Evolutionary conservation across 2,113 vertebrate species (phyloP), one percentile per base, ranked within the genome.

Genomic region (Anseranas semipalmata): DNA sequence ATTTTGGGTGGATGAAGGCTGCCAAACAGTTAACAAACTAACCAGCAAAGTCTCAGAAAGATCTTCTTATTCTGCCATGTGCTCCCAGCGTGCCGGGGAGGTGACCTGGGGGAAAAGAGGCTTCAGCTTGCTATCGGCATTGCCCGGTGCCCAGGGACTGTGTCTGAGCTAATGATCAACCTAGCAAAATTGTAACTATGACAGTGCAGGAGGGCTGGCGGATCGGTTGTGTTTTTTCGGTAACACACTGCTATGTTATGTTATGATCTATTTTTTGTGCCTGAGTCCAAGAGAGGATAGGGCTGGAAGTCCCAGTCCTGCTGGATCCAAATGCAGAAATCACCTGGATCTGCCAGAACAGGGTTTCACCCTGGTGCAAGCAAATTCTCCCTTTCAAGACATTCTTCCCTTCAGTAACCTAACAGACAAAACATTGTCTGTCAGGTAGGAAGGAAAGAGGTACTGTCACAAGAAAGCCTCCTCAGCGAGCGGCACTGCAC

Each of bases 21-120:
- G 89, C 83, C 94, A 88, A 95, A 76, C 59, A 63, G 90, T 83
- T 88, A 95, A 92, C 66, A 77, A 90, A 72, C 75, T 24, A 62
- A 75, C 22, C 56, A 87, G 59, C 7, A 87, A 65, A 52, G 75
- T 72, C 80, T 72, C 86, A 85, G 83, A 78, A 67, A 72, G 27
- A 56, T 81, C 73, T 37, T 66, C 27, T 89, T 81, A 15, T 67
- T 77, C 43, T 81, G 52, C 84, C 21, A 2, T 12, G 16, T 33
- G 84, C 43, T 83, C 82, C 63, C 67, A 73, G 55, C 8, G n/a
- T 35, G 39, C 24, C 2, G 3, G 27, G 30, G 39, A 93, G 76
- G 50, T 24, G 58, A 10, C 30, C 17, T 25, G 55, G 67, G 78
- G 32, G 32, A 86, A 77, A 53, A 73, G 55, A 90, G 53, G 32